These are phyloP conservation scores for Lepidostoma basale DNA, from an alignment of 1,140 invertebrate genomes.

Conservation along the genomic window DNA sequence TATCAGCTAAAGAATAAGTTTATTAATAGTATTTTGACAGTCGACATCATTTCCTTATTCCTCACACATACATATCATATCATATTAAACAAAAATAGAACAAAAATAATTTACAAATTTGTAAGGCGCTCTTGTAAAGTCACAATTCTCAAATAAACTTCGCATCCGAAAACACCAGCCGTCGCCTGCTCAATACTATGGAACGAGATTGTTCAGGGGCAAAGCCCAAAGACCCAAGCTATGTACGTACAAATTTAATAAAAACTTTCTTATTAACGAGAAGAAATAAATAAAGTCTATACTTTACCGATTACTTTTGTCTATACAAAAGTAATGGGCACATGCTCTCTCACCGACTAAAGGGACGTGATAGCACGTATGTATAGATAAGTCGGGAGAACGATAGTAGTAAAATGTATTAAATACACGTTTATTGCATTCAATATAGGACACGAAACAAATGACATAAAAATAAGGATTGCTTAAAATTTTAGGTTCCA, in stretches of 20 bases:
- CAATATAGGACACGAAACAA: too few relatives aligned
- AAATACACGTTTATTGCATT: too few relatives aligned
- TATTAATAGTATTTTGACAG: constrained; percentile 43
- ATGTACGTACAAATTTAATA: too few relatives aligned
- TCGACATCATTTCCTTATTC: constrained; percentile 32
- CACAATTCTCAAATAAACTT: background rate
- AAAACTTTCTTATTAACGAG: too few relatives aligned
- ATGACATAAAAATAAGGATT: constrained; percentile 17
- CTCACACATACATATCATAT: constrained; percentile 3
- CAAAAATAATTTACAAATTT: constrained; percentile 33
- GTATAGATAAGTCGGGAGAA: too few relatives aligned
- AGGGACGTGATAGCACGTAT: too few relatives aligned
- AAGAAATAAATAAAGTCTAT: too few relatives aligned
- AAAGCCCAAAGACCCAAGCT: too few relatives aligned
- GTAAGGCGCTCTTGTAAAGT: constrained; percentile 11
- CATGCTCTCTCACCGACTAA: too few relatives aligned
- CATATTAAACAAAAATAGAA: constrained; percentile 35
- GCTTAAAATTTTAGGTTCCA: constrained; percentile 22
- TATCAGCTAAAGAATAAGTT: constrained; percentile 43
- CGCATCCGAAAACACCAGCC: background rate
- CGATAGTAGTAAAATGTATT: too few relatives aligned
- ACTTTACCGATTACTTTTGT: too few relatives aligned
- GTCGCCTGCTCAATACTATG: constrained; percentile 2
- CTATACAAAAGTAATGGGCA: too few relatives aligned
- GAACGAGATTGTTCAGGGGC: background rate